Conservation (phyloP, 2,888 invertebrate genomes). For the Pseudanteris insignis region DNA sequence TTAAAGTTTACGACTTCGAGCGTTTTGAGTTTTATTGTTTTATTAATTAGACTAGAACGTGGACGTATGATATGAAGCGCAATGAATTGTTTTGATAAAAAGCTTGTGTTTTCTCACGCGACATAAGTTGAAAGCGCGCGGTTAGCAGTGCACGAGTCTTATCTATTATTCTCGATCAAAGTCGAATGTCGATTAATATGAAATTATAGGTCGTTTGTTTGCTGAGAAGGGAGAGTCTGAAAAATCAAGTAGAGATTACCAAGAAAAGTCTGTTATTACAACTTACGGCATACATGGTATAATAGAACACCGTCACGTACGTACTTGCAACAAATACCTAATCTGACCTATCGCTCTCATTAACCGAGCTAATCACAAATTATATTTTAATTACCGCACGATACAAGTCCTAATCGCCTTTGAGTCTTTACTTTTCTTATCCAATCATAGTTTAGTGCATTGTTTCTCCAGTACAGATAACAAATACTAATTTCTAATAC, state of each 20-base stretch:
- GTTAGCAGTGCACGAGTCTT: slow-evolving; percentile 13
- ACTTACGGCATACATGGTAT: slow-evolving; percentile 43
- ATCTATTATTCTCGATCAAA: slow-evolving; percentile 35
- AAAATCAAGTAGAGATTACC: slow-evolving; percentile 42
- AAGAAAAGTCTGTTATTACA: slow-evolving; percentile 48
- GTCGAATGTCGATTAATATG: slow-evolving; percentile 41
- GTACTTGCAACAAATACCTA: slow-evolving; percentile 45
- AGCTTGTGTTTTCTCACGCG: slow-evolving; percentile 21
- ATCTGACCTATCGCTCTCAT: slow-evolving; percentile 56
- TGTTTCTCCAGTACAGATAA: no score
- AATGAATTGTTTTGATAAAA: slow-evolving; percentile 21
- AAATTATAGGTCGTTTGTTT: slow-evolving; percentile 46
- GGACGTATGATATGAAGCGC: neutral
- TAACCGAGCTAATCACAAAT: slow-evolving; percentile 57
- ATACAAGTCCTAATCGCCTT: slow-evolving; percentile 45
- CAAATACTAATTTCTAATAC: no score
- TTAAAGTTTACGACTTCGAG: no score
- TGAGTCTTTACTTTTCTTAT: slow-evolving; percentile 5
- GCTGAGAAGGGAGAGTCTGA: slow-evolving; percentile 41
- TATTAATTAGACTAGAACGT: no score
- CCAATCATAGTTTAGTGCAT: no score
- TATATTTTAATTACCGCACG: slow-evolving; percentile 58
- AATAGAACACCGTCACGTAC: slow-evolving; percentile 53
- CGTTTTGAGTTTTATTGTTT: no score
- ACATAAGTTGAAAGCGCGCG: slow-evolving; percentile 16